phyloP scores from a whole-genome alignment of 1,140 invertebrate species.

The Melanaphis sacchari region DNA sequence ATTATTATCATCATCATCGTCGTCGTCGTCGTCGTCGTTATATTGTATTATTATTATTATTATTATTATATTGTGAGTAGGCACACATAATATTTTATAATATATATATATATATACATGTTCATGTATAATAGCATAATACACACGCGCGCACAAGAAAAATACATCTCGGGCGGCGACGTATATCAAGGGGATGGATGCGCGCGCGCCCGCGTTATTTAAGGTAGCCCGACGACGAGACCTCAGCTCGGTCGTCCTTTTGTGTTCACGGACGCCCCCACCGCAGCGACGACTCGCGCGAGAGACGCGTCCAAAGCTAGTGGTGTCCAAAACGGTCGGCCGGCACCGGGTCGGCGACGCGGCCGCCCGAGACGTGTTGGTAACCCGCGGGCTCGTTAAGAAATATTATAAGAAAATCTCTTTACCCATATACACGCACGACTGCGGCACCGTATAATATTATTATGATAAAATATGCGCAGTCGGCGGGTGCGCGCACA shows the following conservation, averaged over 20 bases:
- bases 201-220: background rate
- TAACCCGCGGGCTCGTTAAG: slow-evolving; percentile 40
- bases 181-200: background rate
- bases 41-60: slow-evolving; percentile 7
- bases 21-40: background rate
- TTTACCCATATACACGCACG: background rate
- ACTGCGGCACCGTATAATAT: background rate
- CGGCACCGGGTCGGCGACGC: background rate
- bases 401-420: background rate
- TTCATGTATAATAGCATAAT: no score
- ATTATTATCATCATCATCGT: background rate
- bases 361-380: background rate
- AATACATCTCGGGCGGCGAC: background rate
- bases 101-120: background rate
- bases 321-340: background rate
- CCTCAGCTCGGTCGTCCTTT: slow-evolving; percentile 25
- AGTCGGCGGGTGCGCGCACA: background rate
- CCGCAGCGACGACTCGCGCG: no score
- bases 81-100: background rate
- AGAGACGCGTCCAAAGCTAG: background rate
- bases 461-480: background rate
- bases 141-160: background rate
- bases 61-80: background rate
- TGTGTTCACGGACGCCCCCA: slow-evolving; percentile 18
- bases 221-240: slow-evolving; percentile 28